Evolutionary conservation across 2,888 invertebrate genomes (phyloP).

Genomic region (Cryptus armator): DNA sequence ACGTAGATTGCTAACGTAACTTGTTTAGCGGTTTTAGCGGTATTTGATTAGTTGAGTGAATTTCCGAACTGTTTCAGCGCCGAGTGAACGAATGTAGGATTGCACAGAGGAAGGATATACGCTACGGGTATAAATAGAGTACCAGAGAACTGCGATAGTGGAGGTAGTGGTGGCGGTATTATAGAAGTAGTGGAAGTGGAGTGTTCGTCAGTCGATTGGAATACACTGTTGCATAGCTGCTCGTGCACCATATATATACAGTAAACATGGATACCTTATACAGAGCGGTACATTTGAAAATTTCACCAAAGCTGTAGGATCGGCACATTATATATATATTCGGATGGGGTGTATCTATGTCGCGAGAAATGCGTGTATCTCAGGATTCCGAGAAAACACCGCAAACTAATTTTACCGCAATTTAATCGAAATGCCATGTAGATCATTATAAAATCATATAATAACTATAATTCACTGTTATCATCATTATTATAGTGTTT

Average conservation of each 20-base stretch:
- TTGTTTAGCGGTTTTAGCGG: conserved; percentile 84
- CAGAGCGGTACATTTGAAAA: background rate
- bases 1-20: conserved; percentile 84
- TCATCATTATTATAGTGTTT: too few species aligned
- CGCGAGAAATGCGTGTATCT: too few species aligned
- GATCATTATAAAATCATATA: too few species aligned
- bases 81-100: conserved; percentile 40
- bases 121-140: conserved; percentile 35
- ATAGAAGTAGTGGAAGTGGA: conserved; percentile 40
- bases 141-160: background rate
- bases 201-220: conserved; percentile 58
- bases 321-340: too few species aligned
- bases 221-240: conserved; percentile 16
- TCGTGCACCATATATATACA: background rate
- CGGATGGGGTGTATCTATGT: too few species aligned
- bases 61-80: conserved; percentile 82
- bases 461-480: too few species aligned
- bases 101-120: conserved; percentile 51
- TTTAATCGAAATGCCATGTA: too few species aligned
- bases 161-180: conserved; percentile 16
- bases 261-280: background rate
- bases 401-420: too few species aligned
- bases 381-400: too few species aligned
- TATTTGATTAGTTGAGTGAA: conserved; percentile 84
- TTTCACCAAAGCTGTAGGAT: background rate